Evolutionary conservation across 2,888 invertebrate genomes (phyloP), one percentile per base, ranked within the genome.

Genomic region (Trilocha varians): DNA sequence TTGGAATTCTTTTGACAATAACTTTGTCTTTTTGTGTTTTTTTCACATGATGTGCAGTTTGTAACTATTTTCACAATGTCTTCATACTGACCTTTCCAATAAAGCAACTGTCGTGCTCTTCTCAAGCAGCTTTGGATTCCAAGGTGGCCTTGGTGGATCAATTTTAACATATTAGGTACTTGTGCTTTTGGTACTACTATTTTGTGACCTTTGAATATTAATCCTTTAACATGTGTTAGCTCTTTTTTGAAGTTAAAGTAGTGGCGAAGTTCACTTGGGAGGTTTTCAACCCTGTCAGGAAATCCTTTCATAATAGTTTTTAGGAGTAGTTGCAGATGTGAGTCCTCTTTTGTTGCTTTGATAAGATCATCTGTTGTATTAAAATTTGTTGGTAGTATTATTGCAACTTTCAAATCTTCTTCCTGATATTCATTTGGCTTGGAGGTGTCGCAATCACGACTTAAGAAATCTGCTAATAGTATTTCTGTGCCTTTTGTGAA

Each of bases 1-100:
- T 43, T 40, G 46, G 44, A 15, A 47, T 44, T 18, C 36, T 43
- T 38, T 45, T 43, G 11, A 43, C 34, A 38, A 46, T 18, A 4
- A 18, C 18, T 18, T 18, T 4, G 18, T 18, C 4, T 18, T 18
- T 4, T 18, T 8, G 4, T 18, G 18, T 18, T 18, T 18, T 18
- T 18, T 18, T 18, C 8, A 18, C 17, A 38, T 16, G 13, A 3
- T 13, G n/a, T 4, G 13, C 16, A 16, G 14, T 13, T 11, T 13
- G 6, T 17, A 25, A 38, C 18, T 9, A 38, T 5, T 17, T 38
- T 38, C 14, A 11, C 38, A 38, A 17, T 38, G n/a, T 38, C 16
- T n/a, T 38, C 38, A 38, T 38, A 16, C 11, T 38, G n/a, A n/a
- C 13, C 38, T 38, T 13, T 37, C 38, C 15, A 17, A 16, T 37